These are phyloP conservation scores for Bubo blakistoni DNA, from an alignment of 2,113 vertebrate genomes.

Conservation along the genomic window DNA sequence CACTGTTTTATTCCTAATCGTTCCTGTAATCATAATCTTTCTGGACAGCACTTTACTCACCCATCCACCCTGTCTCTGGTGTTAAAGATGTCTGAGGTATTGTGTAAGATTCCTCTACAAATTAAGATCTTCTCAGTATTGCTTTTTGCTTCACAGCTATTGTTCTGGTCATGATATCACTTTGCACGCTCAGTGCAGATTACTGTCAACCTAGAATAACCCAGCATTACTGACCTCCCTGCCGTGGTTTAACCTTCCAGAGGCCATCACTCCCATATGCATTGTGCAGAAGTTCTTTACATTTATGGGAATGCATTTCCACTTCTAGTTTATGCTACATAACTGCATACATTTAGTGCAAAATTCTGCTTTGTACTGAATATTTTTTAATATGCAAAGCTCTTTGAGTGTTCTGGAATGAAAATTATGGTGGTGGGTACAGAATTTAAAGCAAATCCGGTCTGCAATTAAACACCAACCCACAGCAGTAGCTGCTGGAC, in stretches of 20 bases:
- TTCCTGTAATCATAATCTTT: neutral
- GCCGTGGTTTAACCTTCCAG: neutral
- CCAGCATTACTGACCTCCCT: neutral
- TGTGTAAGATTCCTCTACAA: neutral
- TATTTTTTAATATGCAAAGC: neutral
- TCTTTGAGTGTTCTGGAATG: neutral
- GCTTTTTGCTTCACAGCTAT: neutral
- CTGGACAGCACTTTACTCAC: neutral
- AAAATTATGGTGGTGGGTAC: neutral
- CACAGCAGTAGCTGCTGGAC: constrained; percentile 11
- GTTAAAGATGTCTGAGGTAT: neutral
- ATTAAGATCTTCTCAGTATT: neutral
- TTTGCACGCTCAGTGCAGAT: neutral
- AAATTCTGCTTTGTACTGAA: neutral
- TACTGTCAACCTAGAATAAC: neutral
- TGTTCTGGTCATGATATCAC: neutral
- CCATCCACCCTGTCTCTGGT: neutral
- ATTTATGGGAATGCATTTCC: neutral
- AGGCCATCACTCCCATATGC: neutral
- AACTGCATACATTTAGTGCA: neutral
- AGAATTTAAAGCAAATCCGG: neutral
- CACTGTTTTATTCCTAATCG: neutral
- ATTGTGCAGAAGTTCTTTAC: neutral
- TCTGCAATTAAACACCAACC: neutral
- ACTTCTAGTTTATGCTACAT: neutral